A percentile compares a stretch with the other conserved stretches of the same genome.
These are phyloP conservation scores for Plecotus auritus DNA, from an alignment of 2,113 vertebrate genomes.

Conservation along the genomic window DNA sequence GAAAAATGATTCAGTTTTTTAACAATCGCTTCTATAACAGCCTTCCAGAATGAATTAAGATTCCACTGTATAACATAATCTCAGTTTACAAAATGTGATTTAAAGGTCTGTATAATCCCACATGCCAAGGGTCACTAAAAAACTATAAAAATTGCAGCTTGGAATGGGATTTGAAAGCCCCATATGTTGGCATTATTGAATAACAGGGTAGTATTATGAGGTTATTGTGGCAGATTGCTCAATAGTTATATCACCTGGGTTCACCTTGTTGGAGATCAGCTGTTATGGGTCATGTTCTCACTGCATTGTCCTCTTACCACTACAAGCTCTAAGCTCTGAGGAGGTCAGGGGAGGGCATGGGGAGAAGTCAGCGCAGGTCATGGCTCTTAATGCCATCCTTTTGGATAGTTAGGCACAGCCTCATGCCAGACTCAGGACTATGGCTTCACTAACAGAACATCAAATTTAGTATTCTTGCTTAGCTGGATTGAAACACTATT, in stretches of 20 bases:
- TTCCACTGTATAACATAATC: not conserved
- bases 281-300: not conserved
- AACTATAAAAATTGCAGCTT: not conserved
- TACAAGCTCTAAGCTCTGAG: not conserved
- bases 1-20: no score
- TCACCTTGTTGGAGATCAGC: not conserved
- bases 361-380: not conserved
- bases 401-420: not conserved
- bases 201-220: not conserved
- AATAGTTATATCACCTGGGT: not conserved
- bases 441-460: not conserved
- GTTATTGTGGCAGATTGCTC: not conserved
- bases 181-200: not conserved
- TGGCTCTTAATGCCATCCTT: not conserved
- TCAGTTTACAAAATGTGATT: slow-evolving; percentile 3
- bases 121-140: not conserved
- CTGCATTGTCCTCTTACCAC: not conserved
- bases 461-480: not conserved
- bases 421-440: not conserved
- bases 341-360: not conserved
- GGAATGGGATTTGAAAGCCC: not conserved
- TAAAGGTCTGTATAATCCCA: not conserved
- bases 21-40: no score
- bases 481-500: not conserved
- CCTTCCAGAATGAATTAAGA: no score